Evolutionary conservation across 2,113 vertebrate genomes (phyloP).

Genomic region (Microcebus lehilahytsara): DNA sequence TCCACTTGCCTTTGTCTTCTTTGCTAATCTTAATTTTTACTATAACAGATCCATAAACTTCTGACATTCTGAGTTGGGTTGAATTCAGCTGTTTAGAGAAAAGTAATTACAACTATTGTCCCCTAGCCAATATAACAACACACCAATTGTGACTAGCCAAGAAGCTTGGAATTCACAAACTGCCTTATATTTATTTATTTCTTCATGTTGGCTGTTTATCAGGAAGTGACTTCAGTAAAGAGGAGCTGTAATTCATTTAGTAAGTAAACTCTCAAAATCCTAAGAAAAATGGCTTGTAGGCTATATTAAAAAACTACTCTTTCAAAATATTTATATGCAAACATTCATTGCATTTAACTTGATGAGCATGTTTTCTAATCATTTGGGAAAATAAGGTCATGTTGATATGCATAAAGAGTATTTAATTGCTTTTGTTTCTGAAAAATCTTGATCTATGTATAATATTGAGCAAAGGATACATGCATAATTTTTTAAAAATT

Average conservation of each 20-base stretch:
- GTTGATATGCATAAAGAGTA: neutral
- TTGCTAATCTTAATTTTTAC: slow-evolving; percentile 46
- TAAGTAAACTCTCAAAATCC: slow-evolving; percentile 38
- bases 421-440: neutral
- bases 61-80: slow-evolving; percentile 48
- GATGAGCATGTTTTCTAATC: neutral
- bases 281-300: neutral
- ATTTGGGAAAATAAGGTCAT: neutral
- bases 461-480: neutral
- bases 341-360: neutral
- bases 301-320: neutral
- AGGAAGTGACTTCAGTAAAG: slow-evolving; percentile 80
- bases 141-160: slow-evolving; percentile 62
- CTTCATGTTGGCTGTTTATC: slow-evolving; percentile 76
- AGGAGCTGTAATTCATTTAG: slow-evolving; percentile 67
- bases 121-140: slow-evolving; percentile 61
- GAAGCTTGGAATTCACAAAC: slow-evolving; percentile 69
- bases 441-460: neutral
- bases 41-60: slow-evolving; percentile 48
- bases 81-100: slow-evolving; percentile 59
- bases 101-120: slow-evolving; percentile 52
- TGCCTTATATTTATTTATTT: slow-evolving; percentile 72
- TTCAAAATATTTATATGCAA: neutral
- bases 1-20: slow-evolving; percentile 25
- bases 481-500: neutral